Evolutionary conservation across 2,797 vertebrate species (phyloP).

Genomic region (Tokudaia tokunoshimensis): DNA sequence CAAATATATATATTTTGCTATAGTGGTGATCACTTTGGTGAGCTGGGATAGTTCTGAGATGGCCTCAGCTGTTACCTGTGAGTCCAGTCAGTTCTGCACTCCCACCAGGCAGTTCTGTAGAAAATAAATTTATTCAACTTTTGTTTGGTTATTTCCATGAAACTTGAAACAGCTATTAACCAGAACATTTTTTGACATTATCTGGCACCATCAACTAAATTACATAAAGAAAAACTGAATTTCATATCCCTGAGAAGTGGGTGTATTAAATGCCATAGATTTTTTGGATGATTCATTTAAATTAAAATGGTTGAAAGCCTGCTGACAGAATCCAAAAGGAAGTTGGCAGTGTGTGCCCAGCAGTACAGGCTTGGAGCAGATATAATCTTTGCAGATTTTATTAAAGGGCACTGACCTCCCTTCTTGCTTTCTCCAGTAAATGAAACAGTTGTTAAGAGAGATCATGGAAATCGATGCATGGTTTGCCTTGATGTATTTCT

Average conservation of each 20-base stretch:
- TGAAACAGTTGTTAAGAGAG: conserved; percentile 50
- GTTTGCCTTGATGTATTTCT: not conserved
- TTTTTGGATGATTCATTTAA: conserved; percentile 77
- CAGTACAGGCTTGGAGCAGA: conserved; percentile 59
- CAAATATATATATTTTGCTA: conserved; percentile 41
- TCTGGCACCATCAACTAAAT: conserved; percentile 71
- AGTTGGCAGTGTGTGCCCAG: conserved; percentile 72
- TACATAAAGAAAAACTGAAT: conserved; percentile 78
- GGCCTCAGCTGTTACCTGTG: not conserved
- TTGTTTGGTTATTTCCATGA: conserved; percentile 68
- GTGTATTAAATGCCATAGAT: conserved; percentile 80
- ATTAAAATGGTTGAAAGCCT: conserved; percentile 77
- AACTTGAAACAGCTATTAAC: conserved; percentile 69
- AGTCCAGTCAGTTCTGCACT: conserved; percentile 2
- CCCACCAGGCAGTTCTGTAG: conserved; percentile 14
- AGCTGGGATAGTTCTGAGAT: not conserved
- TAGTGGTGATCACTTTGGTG: not conserved
- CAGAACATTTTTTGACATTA: conserved; percentile 77
- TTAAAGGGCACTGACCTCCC: conserved; percentile 60
- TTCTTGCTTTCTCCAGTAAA: conserved; percentile 50
- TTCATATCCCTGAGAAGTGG: conserved; percentile 74
- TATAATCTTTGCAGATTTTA: conserved; percentile 75
- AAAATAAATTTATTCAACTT: conserved; percentile 60
- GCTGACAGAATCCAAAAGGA: conserved; percentile 76
- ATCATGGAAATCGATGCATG: conserved; percentile 31